These are phyloP conservation scores for Plutella xylostella DNA, from an alignment of 2,888 invertebrate species.

Conservation along the genomic window DNA sequence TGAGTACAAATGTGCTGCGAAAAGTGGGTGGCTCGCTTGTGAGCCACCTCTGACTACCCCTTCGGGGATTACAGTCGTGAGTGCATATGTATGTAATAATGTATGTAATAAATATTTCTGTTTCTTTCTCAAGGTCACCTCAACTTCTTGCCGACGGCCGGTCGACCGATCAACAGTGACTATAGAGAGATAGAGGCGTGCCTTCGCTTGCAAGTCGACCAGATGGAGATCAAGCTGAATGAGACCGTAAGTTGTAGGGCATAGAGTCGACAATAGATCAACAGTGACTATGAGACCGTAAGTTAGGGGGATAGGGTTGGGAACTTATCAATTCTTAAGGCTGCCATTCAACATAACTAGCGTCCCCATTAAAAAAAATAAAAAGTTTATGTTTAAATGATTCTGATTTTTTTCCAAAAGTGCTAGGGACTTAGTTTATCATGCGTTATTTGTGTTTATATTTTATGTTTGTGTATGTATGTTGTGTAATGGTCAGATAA, in stretches of 20 bases:
- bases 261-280: neutral
- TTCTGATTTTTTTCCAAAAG: neutral
- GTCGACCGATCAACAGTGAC: conserved; percentile 70
- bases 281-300: neutral
- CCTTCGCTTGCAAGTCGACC: conserved; percentile 77
- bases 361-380: too few species aligned
- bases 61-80: neutral
- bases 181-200: conserved; percentile 73
- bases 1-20: too few species aligned
- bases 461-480: too few species aligned
- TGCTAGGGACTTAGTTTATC: neutral
- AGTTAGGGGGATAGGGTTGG: too few species aligned
- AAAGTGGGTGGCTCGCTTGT: too few species aligned
- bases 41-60: neutral
- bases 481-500: too few species aligned
- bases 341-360: too few species aligned
- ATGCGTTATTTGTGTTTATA: too few species aligned
- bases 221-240: conserved; percentile 77
- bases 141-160: conserved; percentile 69
- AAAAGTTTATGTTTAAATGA: too few species aligned
- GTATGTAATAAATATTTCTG: neutral
- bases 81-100: neutral
- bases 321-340: too few species aligned
- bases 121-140: conserved; percentile 68
- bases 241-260: conserved; percentile 60